These are phyloP conservation scores for Aelia acuminata DNA, from an alignment of 2,888 invertebrate species.

Conservation along the genomic window DNA sequence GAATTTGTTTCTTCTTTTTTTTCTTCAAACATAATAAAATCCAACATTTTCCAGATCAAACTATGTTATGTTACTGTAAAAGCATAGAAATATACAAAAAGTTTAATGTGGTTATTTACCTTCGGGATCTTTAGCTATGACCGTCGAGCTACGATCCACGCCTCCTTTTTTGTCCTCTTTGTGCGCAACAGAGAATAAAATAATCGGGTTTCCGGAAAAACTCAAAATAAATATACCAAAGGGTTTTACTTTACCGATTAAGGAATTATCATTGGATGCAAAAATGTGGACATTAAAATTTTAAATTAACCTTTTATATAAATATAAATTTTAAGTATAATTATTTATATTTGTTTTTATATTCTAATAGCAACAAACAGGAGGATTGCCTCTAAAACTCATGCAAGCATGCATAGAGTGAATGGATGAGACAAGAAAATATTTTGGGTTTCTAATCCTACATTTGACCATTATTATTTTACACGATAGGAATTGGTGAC, in stretches of 20 bases:
- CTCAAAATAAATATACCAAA: slow-evolving; percentile 51
- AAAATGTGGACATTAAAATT: slow-evolving; percentile 40
- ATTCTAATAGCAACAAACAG: slow-evolving; percentile 55
- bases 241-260: slow-evolving; percentile 39
- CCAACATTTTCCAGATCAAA: slow-evolving; percentile 57
- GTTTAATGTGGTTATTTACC: slow-evolving; percentile 72
- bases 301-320: slow-evolving; percentile 10
- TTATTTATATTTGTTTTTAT: slow-evolving; percentile 40
- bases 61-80: slow-evolving; percentile 52
- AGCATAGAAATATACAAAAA: slow-evolving; percentile 50
- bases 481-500: slow-evolving; percentile 34
- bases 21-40: not conserved
- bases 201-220: slow-evolving; percentile 63
- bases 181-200: slow-evolving; percentile 65
- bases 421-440: slow-evolving; percentile 40
- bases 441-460: slow-evolving; percentile 54
- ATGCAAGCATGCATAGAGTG: slow-evolving; percentile 64
- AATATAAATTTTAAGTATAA: slow-evolving; percentile 5
- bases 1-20: no score
- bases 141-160: slow-evolving; percentile 93
- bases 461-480: slow-evolving; percentile 49
- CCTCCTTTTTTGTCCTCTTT: slow-evolving; percentile 92
- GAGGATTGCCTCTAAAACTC: slow-evolving; percentile 61
- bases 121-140: slow-evolving; percentile 94
- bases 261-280: slow-evolving; percentile 30